Percentiles rank a stretch among this genome's conserved stretches.
These are phyloP conservation scores for Andrena bicolor DNA, from an alignment of 2,888 invertebrate genomes.

Conservation along the genomic window DNA sequence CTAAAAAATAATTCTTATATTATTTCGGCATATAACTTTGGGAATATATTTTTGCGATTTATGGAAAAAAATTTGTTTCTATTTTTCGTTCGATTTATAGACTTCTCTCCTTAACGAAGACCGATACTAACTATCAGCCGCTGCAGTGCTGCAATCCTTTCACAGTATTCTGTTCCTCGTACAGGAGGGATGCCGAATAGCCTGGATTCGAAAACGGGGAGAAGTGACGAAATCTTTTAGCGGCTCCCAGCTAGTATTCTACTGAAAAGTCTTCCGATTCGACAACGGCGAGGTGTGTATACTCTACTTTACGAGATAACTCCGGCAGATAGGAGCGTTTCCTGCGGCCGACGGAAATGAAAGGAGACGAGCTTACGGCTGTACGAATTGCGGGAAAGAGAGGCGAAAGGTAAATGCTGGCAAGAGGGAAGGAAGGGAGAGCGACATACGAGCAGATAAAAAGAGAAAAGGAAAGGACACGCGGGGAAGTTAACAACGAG, in stretches of 20 bases:
- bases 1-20: too few relatives aligned
- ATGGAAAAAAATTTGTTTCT: too few relatives aligned
- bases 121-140: too few relatives aligned
- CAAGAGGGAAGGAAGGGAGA: too few relatives aligned
- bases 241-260: slow-evolving; percentile 48
- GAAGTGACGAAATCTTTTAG: slow-evolving; percentile 58
- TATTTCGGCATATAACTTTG: too few relatives aligned
- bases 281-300: slow-evolving; percentile 53
- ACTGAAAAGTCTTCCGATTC: slow-evolving; percentile 53
- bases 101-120: too few relatives aligned
- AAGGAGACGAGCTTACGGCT: slow-evolving; percentile 22
- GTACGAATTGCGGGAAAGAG: background rate
- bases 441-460: background rate
- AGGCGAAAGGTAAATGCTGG: too few relatives aligned
- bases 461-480: slow-evolving; percentile 36
- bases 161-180: background rate
- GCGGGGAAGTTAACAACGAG: slow-evolving; percentile 73
- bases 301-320: slow-evolving; percentile 67
- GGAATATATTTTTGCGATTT: too few relatives aligned
- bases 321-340: slow-evolving; percentile 69
- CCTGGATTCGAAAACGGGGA: too few relatives aligned
- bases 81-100: too few relatives aligned
- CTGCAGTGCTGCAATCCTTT: too few relatives aligned
- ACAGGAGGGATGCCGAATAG: background rate
- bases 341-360: slow-evolving; percentile 58